These are phyloP conservation scores for Phyto melanocephala DNA, from an alignment of 2,888 invertebrate genomes.

Conservation along the genomic window DNA sequence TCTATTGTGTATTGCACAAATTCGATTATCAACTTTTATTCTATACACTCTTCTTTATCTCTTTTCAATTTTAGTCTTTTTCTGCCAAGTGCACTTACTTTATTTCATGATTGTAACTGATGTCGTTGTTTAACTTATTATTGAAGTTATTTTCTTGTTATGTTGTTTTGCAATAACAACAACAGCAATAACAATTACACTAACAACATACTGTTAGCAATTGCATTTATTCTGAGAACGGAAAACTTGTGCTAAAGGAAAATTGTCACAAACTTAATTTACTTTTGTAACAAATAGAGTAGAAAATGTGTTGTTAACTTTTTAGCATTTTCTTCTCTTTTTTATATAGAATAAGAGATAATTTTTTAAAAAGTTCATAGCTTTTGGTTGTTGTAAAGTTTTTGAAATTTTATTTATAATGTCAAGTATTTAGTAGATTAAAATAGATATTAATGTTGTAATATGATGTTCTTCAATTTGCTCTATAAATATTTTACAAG, in stretches of 20 bases:
- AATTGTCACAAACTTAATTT: constrained; percentile 71
- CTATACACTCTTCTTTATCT: not conserved
- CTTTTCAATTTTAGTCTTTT: not conserved
- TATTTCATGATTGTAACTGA: constrained; percentile 14
- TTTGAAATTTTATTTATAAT: constrained; percentile 38
- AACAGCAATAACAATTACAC: not conserved
- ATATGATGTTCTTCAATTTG: no score
- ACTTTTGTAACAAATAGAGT: constrained; percentile 69
- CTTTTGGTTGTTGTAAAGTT: not conserved
- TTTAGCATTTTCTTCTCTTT: not conserved
- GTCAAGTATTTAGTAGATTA: constrained; percentile 31
- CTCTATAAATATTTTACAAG: no score
- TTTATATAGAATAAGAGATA: not conserved
- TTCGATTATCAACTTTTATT: constrained; percentile 66
- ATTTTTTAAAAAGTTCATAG: not conserved
- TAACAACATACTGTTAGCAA: constrained; percentile 1
- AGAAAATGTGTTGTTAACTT: constrained; percentile 67
- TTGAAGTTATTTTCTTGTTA: constrained; percentile 63
- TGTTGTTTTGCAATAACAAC: constrained; percentile 47
- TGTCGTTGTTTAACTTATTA: constrained; percentile 53
- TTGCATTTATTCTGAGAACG: constrained; percentile 8
- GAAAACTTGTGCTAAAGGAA: constrained; percentile 43
- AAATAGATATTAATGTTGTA: no score
- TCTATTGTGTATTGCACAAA: constrained; percentile 62
- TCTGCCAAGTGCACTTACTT: constrained; percentile 21